Conservation (phyloP, 2,797 vertebrate genomes). For the Anguilla anguilla region DNA sequence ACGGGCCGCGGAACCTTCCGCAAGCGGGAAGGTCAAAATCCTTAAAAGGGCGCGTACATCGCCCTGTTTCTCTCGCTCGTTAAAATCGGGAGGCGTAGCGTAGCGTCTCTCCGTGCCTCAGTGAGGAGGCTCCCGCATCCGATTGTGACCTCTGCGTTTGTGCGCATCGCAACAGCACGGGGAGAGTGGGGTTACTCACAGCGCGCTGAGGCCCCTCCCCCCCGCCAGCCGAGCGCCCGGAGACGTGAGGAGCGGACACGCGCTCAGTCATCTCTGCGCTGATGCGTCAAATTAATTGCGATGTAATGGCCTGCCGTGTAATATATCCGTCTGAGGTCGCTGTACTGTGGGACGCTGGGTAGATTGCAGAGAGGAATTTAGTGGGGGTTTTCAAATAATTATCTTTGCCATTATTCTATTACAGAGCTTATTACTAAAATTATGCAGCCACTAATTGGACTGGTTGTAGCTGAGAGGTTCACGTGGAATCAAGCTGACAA, state of each 20-base stretch:
- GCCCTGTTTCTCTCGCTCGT: background rate
- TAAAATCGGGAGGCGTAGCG: background rate
- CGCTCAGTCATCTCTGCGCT: constrained; percentile 29
- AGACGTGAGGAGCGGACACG: background rate
- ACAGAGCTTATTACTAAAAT: constrained; percentile 10
- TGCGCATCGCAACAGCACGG: background rate
- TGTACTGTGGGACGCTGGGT: background rate
- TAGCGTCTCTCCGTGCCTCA: background rate
- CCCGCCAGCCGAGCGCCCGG: background rate
- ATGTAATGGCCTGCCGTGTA: constrained; percentile 40
- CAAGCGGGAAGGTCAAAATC: background rate
- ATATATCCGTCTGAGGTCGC: background rate
- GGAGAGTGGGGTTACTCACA: background rate
- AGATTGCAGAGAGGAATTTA: background rate
- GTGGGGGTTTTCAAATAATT: constrained; percentile 10
- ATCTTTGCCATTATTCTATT: constrained; percentile 9
- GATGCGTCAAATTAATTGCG: constrained; percentile 52
- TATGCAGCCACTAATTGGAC: background rate
- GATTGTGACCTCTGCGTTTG: background rate
- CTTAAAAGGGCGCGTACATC: background rate
- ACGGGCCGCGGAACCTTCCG: background rate
- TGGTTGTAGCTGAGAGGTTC: background rate
- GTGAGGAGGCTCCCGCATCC: background rate
- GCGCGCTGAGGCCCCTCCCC: background rate
- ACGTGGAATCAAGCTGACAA: background rate